A percentile compares a stretch with the other conserved stretches of the same genome.
Evolutionary conservation across 2,113 vertebrate species (phyloP).

Genomic region (Tauraco erythrolophus): DNA sequence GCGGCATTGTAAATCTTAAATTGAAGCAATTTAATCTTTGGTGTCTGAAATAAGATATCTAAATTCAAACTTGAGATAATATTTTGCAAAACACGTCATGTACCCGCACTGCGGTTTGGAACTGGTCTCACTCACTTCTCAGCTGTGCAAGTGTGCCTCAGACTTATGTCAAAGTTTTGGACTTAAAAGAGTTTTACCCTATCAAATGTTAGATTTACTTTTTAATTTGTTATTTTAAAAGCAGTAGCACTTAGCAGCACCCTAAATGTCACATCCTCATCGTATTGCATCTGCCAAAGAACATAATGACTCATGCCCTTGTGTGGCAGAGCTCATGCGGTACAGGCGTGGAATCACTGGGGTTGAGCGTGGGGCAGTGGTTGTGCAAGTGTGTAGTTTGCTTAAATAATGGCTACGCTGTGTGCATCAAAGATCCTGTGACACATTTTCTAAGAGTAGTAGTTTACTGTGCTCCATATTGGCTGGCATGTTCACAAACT

Average conservation of each 20-base stretch:
- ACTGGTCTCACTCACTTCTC: not conserved
- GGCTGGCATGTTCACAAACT: not conserved
- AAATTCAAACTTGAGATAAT: not conserved
- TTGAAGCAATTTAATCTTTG: not conserved
- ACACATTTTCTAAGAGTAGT: not conserved
- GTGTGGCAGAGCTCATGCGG: not conserved
- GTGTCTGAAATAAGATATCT: not conserved
- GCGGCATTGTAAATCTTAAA: not conserved
- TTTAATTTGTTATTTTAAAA: not conserved
- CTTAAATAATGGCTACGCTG: not conserved
- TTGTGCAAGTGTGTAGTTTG: too few species aligned
- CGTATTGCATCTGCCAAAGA: not conserved
- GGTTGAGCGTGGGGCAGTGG: rapidly evolving
- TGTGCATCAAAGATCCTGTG: not conserved
- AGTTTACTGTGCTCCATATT: not conserved
- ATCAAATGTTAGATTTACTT: not conserved
- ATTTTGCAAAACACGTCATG: not conserved
- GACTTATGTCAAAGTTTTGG: not conserved
- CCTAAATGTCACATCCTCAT: not conserved
- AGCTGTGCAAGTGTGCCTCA: not conserved
- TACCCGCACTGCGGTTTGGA: not conserved
- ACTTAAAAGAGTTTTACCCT: too few species aligned
- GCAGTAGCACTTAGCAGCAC: not conserved
- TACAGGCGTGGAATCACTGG: rapidly evolving
- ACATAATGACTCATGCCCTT: rapidly evolving